These are phyloP conservation scores for Andrena praecox DNA, from an alignment of 2,888 invertebrate genomes.

Conservation along the genomic window DNA sequence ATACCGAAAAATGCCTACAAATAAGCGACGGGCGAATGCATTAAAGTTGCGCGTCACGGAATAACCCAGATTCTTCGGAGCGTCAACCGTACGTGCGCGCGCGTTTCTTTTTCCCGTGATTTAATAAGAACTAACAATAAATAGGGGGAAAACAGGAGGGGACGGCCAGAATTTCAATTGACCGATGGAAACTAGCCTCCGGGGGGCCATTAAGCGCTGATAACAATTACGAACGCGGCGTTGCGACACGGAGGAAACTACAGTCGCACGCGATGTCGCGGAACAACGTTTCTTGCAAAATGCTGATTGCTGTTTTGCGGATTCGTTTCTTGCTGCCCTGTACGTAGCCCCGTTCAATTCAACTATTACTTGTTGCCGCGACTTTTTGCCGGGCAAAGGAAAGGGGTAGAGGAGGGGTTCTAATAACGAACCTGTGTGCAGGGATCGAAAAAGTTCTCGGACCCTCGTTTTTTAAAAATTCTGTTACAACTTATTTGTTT, in stretches of 20 bases:
- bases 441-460: no score
- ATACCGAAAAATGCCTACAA: slow-evolving; percentile 49
- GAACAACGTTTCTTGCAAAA: slow-evolving; percentile 32
- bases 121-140: slow-evolving; percentile 48
- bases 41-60: slow-evolving; percentile 57
- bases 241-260: slow-evolving; percentile 8
- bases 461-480: no score
- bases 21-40: slow-evolving; percentile 49
- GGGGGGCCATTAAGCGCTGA: slow-evolving; percentile 24
- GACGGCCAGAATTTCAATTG: slow-evolving; percentile 53
- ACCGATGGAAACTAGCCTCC: slow-evolving; percentile 1
- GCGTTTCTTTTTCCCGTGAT: slow-evolving; percentile 44
- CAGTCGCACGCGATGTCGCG: slow-evolving; percentile 25
- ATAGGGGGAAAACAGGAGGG: slow-evolving; percentile 3
- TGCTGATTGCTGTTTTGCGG: slow-evolving; percentile 18
- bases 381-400: neutral
- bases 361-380: neutral
- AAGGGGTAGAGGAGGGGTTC: slow-evolving; percentile 3
- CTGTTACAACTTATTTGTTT: no score
- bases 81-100: slow-evolving; percentile 16
- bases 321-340: slow-evolving; percentile 8
- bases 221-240: slow-evolving; percentile 33
- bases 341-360: slow-evolving; percentile 12
- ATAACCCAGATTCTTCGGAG: slow-evolving; percentile 56
- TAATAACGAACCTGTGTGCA: slow-evolving; percentile 28